These are phyloP conservation scores for Campylorhamphus procurvoides DNA, from an alignment of 2,113 vertebrate species.

Conservation along the genomic window DNA sequence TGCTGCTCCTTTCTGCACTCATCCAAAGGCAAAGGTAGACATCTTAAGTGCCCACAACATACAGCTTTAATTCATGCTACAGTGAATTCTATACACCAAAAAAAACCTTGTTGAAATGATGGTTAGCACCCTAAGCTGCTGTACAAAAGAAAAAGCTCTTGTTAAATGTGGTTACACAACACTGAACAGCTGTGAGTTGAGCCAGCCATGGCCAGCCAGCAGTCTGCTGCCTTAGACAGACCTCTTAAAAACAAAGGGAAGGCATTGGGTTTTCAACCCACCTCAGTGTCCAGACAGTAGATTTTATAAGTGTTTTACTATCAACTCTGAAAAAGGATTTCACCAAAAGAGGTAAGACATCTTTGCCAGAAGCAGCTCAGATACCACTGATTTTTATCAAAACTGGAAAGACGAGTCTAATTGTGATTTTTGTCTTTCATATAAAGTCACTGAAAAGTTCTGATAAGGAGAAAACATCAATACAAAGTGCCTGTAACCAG, in stretches of 20 bases:
- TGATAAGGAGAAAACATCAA: not conserved
- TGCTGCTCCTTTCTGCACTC: not conserved
- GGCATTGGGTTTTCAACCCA: rapidly evolving
- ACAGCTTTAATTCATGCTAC: not conserved
- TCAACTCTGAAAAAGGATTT: not conserved
- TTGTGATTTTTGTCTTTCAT: not conserved
- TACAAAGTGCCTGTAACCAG: not conserved
- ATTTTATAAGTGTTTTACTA: not conserved
- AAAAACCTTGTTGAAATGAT: not conserved
- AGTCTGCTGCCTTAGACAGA: not conserved
- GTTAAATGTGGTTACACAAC: not conserved
- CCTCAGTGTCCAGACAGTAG: not conserved
- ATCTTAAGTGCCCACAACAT: too few species aligned
- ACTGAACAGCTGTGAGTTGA: not conserved
- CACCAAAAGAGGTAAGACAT: not conserved
- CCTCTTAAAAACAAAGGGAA: not conserved
- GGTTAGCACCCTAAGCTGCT: not conserved
- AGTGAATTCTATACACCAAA: not conserved
- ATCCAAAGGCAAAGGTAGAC: not conserved
- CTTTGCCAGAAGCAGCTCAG: not conserved
- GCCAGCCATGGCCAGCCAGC: not conserved
- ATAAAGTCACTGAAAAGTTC: not conserved
- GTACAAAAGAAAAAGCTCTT: not conserved
- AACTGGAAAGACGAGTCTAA: not conserved
- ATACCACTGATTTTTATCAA: not conserved